Evolutionary conservation across 2,888 invertebrate genomes (phyloP), one percentile per base, ranked within the genome.

Genomic region (Sarcophaga carnaria): DNA sequence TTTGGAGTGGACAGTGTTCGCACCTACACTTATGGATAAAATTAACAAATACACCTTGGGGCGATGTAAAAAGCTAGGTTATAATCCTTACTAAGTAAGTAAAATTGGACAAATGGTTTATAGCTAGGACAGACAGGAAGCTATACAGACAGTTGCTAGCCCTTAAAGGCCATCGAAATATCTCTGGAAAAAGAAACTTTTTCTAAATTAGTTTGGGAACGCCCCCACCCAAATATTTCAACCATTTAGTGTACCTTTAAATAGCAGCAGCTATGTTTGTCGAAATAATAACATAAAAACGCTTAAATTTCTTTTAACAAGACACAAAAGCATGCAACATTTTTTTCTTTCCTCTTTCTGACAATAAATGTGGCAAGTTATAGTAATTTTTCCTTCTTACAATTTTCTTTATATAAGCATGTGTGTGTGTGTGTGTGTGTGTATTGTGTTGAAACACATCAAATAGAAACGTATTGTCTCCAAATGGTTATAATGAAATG

Each of bases 401-500:
- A 8, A 37, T 67, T 81, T 63, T 49, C 14, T 14, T 49, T 11
- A 14, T 49, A 14, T 14, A 4, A 54, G 54, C 54, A 14, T 1
- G 5, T 14, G 66, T 17, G 4, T 12, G 11, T 17, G 14, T 12
- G 14, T 17, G 17, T 64, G 1, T 1, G 1, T 22, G 0, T 12
- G 4, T 14, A 6, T 37, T 37, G 37, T 37, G 37, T 37, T 37
- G 14, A 45, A 60, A 72, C 62, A 78, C 72, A 54, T 49, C 62
- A 72, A 72, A 67, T 20, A 54, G 49, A 81, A 74, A 45, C 49
- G 62, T 78, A 63, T 85, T 80, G 49, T 60, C 27, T 77, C 27
- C 49, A 75, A 82, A 71, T 71, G 70, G 27, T 64, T 77, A 76
- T 70, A 45, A 63, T 63, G 22, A 81, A 80, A 80, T 72, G 54